Conservation (phyloP, 2,888 invertebrate genomes). For the Linhomoeus sp. region DNA sequence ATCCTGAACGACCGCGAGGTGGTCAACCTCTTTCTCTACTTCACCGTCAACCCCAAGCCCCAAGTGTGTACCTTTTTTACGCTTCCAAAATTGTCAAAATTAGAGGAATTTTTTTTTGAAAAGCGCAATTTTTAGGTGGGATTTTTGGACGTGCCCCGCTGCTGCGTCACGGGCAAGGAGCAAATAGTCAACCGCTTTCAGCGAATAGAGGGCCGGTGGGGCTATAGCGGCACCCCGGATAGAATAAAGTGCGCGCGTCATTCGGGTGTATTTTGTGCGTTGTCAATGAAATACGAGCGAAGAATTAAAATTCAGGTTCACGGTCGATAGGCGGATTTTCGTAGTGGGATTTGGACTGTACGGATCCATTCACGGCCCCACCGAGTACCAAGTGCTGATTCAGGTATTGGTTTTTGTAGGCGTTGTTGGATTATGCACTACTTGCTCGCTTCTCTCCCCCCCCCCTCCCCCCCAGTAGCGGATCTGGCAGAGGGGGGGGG, state of each 20-base stretch:
- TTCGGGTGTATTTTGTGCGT: not conserved
- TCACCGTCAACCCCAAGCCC: slow-evolving; percentile 50
- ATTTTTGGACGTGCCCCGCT: slow-evolving; percentile 38
- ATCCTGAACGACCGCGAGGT: slow-evolving; percentile 54
- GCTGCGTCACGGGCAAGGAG: slow-evolving; percentile 57
- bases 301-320: slow-evolving; percentile 39
- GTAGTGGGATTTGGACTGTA: slow-evolving; percentile 64
- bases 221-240: slow-evolving; percentile 61
- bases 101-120: no score
- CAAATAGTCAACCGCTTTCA: slow-evolving; percentile 42
- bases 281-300: not conserved
- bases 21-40: slow-evolving; percentile 42
- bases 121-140: no score
- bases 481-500: no score
- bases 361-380: slow-evolving; percentile 53
- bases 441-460: not conserved
- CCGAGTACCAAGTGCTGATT: slow-evolving; percentile 54
- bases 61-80: slow-evolving; percentile 50
- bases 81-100: no score
- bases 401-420: slow-evolving; percentile 29
- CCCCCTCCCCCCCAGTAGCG: no score
- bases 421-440: not conserved
- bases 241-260: slow-evolving; percentile 42
- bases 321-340: slow-evolving; percentile 56
- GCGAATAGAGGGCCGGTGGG: slow-evolving; percentile 58